phyloP scores from a whole-genome alignment of 2,113 vertebrate genomes.

The Pan paniscus region DNA sequence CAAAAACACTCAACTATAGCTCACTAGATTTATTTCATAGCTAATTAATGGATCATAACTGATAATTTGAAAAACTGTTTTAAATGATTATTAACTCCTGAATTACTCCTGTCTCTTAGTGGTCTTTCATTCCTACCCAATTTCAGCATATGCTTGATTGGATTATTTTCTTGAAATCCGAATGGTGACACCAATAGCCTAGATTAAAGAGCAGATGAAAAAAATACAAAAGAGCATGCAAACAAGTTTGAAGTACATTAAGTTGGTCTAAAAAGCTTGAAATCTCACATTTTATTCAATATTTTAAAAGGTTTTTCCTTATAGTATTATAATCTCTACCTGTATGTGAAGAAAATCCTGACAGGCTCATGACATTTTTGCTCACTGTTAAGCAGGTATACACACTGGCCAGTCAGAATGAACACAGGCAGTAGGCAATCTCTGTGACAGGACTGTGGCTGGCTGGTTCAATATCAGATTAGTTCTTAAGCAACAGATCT shows the following conservation, averaged over 20 bases:
- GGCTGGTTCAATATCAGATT: not conserved
- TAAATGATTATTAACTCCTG: constrained; percentile 57
- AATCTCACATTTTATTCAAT: not conserved
- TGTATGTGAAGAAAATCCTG: not conserved
- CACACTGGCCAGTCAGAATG: not conserved
- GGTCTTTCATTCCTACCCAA: constrained; percentile 32
- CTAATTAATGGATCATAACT: constrained; percentile 66
- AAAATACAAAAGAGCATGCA: not conserved
- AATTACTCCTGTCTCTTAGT: constrained; percentile 35
- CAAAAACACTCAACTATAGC: constrained; percentile 50
- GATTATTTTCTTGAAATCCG: constrained; percentile 34
- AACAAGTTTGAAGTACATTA: constrained; percentile 8
- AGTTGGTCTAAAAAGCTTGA: constrained; percentile 7
- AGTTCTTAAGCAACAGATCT: not conserved
- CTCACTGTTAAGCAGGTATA: not conserved
- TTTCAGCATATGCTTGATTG: not conserved
- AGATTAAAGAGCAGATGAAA: not conserved
- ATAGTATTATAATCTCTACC: not conserved
- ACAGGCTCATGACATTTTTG: not conserved
- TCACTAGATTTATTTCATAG: constrained; percentile 54
- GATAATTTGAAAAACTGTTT: constrained; percentile 54
- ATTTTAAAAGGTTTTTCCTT: not conserved
- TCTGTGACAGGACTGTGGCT: not conserved
- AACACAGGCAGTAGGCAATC: not conserved
- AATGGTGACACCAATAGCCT: not conserved